These are phyloP conservation scores for Caenorhabditis inopinata DNA, from an alignment of 1,140 invertebrate species.

Conservation along the genomic window DNA sequence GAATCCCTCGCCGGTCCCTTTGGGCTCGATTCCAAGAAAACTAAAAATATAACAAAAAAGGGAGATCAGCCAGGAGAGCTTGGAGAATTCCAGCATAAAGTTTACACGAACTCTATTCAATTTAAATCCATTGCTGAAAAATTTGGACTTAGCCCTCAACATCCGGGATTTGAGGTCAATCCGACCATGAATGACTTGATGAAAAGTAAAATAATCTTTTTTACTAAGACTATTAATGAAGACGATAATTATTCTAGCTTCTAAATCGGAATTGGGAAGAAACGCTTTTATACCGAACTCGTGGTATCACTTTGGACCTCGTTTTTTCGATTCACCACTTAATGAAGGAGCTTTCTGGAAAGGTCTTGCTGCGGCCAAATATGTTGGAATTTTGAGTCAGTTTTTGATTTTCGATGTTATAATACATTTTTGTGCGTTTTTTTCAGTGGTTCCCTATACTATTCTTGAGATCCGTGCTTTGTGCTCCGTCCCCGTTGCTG, in stretches of 20 bases:
- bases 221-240: not conserved
- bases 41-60: constrained; percentile 50
- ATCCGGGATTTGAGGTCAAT: constrained; percentile 57
- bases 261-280: constrained; percentile 40
- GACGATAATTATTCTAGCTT: not conserved
- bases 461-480: constrained; percentile 47
- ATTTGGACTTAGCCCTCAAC: constrained; percentile 58
- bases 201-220: constrained; percentile 11
- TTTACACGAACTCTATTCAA: constrained; percentile 54
- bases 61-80: constrained; percentile 52
- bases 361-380: constrained; percentile 56
- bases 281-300: constrained; percentile 32
- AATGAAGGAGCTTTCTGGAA: constrained; percentile 64
- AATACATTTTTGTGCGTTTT: not conserved
- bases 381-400: constrained; percentile 55
- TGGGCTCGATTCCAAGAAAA: constrained; percentile 52
- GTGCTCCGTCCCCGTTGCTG: constrained; percentile 37
- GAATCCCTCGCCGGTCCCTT: constrained; percentile 50
- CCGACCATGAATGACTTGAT: constrained; percentile 48
- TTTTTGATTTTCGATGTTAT: constrained; percentile 34
- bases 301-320: constrained; percentile 52
- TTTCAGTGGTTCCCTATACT: constrained; percentile 50
- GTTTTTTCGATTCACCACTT: constrained; percentile 62
- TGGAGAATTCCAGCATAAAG: constrained; percentile 57
- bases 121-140: constrained; percentile 63